Conservation (phyloP, 53 echinoderm and acorn worm genomes). For the Pentamera pediparva region DNA sequence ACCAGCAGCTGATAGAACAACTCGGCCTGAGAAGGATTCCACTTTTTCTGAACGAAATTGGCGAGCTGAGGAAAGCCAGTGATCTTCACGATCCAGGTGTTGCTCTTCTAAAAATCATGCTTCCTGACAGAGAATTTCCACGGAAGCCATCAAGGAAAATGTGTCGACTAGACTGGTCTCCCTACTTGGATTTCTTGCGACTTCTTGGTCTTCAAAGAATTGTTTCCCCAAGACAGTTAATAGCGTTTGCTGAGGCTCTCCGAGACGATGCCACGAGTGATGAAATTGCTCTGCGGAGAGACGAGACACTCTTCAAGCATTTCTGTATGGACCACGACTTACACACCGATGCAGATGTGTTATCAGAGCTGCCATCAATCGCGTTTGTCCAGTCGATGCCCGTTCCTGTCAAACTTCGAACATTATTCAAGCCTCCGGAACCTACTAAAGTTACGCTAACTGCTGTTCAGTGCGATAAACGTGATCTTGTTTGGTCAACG, state of each 20-base stretch:
- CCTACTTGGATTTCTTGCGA: not conserved
- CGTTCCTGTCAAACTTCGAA: not conserved
- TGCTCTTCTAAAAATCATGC: not conserved
- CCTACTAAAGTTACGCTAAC: not conserved
- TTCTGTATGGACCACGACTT: not conserved
- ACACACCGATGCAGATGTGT: not conserved
- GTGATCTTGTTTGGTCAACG: not conserved
- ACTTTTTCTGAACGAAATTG: not conserved
- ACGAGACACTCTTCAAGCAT: not conserved
- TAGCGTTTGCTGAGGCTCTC: not conserved
- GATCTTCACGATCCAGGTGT: not conserved
- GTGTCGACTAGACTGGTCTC: not conserved
- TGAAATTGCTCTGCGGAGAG: not conserved
- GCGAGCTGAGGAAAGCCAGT: not conserved
- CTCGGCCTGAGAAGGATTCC: not conserved
- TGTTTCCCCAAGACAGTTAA: not conserved
- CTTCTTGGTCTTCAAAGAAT: not conserved
- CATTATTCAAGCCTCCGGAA: not conserved
- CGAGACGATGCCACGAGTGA: not conserved
- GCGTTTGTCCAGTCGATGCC: not conserved
- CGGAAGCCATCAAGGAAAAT: not conserved
- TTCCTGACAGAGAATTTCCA: not conserved
- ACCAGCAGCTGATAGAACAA: not conserved
- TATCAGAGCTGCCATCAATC: not conserved
- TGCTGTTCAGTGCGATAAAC: not conserved